Evolutionary conservation across 2,797 vertebrate genomes (phyloP), one percentile per base, ranked within the genome.

Genomic region (Ctenochaetus hawaiiensis): DNA sequence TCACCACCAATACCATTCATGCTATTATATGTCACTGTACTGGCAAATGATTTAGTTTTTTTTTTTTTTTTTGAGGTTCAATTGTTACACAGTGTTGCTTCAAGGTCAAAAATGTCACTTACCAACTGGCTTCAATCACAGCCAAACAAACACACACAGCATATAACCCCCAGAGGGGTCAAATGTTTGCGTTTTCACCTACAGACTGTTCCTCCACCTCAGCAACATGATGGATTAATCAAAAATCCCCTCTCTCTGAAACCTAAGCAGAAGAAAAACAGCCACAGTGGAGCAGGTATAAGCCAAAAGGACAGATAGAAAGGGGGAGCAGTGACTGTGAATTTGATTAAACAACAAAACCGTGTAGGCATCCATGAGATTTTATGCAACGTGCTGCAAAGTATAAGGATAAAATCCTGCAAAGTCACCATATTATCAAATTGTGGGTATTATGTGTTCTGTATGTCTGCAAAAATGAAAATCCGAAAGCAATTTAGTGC

Each of bases 351-450:
- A 87, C 67, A 87, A 80, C 71, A 84, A 75, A 86, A 80, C 45
- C 8, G 3, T 47, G 56, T 14, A 39, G 68, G 67, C 43, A 63
- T 81, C 72, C 48, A 8, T 41, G 57, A 37, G 75, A 71, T 77
- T 59, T 30, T 45, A 48, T 9, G 45, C 57, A 51, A 57, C 48
- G 20, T 56, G 62, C 77, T 63, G 56, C 22, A 51, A 77, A 61
- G 72, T 58, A 58, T n/a, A 5, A 5, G 48, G 58, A 63, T 70
- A 26, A 72, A 81, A 90, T 83, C 67, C 61, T 78, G 81, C 84
- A 87, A 80, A 78, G 64, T 82, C 73, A 77, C 74, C 66, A 86
- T 81, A 89, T 87, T 80, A 87, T 49, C 72, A 77, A 86, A 83
- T 73, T 76, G 54, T 23, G 0, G 54, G 63, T 74, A 82, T 75